Percentiles rank a stretch among this genome's conserved stretches.
Evolutionary conservation across 2,113 vertebrate genomes (phyloP).

Genomic region (Leucopternis melanops): DNA sequence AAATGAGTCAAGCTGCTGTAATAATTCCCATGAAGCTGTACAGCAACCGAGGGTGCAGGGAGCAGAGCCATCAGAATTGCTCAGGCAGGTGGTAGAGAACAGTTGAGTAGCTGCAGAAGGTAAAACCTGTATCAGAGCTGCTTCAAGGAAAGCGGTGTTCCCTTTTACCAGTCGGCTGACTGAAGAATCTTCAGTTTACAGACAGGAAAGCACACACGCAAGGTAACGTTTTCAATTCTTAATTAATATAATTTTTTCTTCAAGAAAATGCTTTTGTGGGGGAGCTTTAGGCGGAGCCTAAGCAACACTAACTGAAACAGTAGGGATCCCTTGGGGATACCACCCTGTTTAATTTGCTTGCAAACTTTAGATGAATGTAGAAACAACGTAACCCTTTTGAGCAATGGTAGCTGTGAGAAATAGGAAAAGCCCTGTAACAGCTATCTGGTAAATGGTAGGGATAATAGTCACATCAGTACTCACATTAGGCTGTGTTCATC

Average conservation of each 20-base stretch:
- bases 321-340: background rate
- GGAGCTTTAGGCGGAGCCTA: background rate
- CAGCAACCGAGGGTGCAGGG: background rate
- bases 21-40: background rate
- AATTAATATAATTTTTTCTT: background rate
- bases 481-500: background rate
- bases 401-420: background rate
- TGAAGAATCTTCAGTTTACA: background rate
- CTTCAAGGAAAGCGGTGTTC: background rate
- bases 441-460: background rate
- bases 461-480: background rate
- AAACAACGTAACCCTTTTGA: background rate
- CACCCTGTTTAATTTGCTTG: background rate
- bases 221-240: background rate
- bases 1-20: background rate
- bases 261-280: background rate
- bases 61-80: background rate
- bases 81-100: background rate
- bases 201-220: background rate
- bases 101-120: background rate
- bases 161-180: background rate
- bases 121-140: background rate
- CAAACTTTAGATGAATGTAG: background rate
- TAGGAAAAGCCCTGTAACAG: background rate
- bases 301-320: background rate